These are phyloP conservation scores for Propithecus perrieri DNA, from an alignment of 2,797 vertebrate species.

Conservation along the genomic window DNA sequence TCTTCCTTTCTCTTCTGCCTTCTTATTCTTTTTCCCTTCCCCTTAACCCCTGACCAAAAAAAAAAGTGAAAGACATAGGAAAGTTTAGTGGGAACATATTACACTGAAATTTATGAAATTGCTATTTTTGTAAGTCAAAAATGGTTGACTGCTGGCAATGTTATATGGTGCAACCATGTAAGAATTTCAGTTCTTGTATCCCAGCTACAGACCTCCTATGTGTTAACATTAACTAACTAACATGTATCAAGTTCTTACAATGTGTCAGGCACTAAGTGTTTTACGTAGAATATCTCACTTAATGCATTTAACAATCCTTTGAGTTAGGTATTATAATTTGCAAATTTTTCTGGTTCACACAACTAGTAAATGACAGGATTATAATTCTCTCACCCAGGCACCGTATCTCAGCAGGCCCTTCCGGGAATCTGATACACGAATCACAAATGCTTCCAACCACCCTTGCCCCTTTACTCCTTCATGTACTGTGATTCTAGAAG, in stretches of 20 bases:
- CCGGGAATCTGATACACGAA: background rate
- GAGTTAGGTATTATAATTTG: background rate
- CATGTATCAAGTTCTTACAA: background rate
- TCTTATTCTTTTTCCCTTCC: background rate
- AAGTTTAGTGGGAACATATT: background rate
- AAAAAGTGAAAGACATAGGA: background rate
- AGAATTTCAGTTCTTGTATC: background rate
- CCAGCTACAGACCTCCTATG: background rate
- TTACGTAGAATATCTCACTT: background rate
- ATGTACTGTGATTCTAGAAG: background rate
- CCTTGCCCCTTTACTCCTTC: background rate
- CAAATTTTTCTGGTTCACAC: background rate
- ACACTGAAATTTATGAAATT: background rate
- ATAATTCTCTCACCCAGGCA: background rate
- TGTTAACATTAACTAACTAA: background rate
- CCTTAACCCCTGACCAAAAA: background rate
- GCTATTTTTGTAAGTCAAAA: constrained; percentile 17
- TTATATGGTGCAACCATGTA: background rate
- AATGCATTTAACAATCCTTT: background rate
- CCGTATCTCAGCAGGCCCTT: background rate
- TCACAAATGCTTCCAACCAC: background rate
- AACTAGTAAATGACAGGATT: background rate
- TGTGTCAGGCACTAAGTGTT: background rate
- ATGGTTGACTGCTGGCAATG: background rate
- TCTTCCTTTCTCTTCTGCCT: background rate